These are phyloP conservation scores for Idaea straminata DNA, from an alignment of 2,888 invertebrate genomes.

Conservation along the genomic window DNA sequence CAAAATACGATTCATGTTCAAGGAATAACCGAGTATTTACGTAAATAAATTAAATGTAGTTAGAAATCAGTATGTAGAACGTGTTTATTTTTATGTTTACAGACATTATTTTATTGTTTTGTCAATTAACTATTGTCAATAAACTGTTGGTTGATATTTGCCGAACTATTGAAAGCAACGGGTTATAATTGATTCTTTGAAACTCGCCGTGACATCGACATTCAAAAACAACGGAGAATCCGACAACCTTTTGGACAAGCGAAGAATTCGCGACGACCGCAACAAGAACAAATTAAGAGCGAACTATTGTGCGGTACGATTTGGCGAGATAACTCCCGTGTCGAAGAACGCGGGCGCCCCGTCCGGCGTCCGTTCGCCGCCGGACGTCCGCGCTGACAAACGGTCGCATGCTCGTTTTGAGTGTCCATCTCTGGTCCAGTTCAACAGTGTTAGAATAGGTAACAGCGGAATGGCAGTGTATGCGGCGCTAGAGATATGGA, in stretches of 20 bases:
- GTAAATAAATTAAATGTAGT: not conserved
- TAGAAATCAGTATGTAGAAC: no score
- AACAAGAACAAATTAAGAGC: conserved; percentile 79
- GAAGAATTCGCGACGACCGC: conserved; percentile 74
- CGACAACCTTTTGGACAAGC: conserved; percentile 67
- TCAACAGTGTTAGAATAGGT: conserved; percentile 12
- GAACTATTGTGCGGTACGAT: conserved; percentile 77
- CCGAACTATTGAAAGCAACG: conserved; percentile 9
- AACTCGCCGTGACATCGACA: conserved; percentile 45
- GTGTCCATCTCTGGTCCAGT: conserved; percentile 20
- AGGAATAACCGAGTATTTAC: not conserved
- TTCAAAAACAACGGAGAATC: conserved; percentile 68
- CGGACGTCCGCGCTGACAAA: conserved; percentile 52
- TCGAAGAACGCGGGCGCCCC: conserved; percentile 61
- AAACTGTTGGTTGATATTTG: conserved; percentile 35
- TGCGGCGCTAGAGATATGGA: conserved; percentile 33
- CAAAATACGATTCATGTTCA: not conserved
- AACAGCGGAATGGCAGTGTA: conserved; percentile 47
- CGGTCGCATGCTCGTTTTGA: conserved; percentile 20
- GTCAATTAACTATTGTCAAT: no score
- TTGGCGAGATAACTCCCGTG: conserved; percentile 75
- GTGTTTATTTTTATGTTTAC: no score
- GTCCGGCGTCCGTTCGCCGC: conserved; percentile 45
- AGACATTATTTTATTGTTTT: no score
- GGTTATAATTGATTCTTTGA: conserved; percentile 36